These are phyloP conservation scores for Drosophila falleni DNA, from an alignment of 2,888 invertebrate genomes.

Conservation along the genomic window DNA sequence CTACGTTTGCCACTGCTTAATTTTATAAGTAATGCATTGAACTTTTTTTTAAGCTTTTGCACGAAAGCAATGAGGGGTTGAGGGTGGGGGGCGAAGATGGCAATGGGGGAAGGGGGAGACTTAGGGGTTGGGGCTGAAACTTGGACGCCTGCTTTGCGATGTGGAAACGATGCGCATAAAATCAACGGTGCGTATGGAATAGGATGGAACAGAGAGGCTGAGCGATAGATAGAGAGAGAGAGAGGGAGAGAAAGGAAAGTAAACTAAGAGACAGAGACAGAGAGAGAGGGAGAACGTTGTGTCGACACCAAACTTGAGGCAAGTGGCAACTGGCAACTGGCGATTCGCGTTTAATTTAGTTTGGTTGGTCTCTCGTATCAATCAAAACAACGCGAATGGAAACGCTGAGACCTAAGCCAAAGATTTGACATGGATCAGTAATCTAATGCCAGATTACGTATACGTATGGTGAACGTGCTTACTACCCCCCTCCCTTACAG, in stretches of 20 bases:
- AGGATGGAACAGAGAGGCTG: slow-evolving; percentile 37
- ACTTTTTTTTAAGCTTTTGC: slow-evolving; percentile 11
- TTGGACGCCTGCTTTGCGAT: slow-evolving; percentile 65
- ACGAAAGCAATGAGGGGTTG: slow-evolving; percentile 1
- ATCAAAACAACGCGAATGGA: slow-evolving; percentile 75
- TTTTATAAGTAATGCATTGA: slow-evolving; percentile 67
- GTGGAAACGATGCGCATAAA: slow-evolving; percentile 76
- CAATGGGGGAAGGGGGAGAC: background rate
- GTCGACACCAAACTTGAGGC: slow-evolving; percentile 40
- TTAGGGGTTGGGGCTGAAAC: slow-evolving; percentile 8
- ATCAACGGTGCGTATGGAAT: slow-evolving; percentile 69
- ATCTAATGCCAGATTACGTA: slow-evolving; percentile 86
- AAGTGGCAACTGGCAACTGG: slow-evolving; percentile 29
- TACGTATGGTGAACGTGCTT: slow-evolving; percentile 80
- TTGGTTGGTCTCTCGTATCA: slow-evolving; percentile 64
- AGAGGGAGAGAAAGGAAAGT: background rate
- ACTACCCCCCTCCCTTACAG: slow-evolving; percentile 14
- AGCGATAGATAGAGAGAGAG: slow-evolving; percentile 1
- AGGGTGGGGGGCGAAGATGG: background rate
- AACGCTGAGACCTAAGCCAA: slow-evolving; percentile 79
- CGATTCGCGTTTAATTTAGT: slow-evolving; percentile 5
- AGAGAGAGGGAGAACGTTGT: background rate
- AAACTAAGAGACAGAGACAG: background rate
- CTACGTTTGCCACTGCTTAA: slow-evolving; percentile 65
- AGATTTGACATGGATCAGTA: slow-evolving; percentile 86